Conservation (phyloP, 2,113 vertebrate genomes). For the Oxyruncus cristatus region DNA sequence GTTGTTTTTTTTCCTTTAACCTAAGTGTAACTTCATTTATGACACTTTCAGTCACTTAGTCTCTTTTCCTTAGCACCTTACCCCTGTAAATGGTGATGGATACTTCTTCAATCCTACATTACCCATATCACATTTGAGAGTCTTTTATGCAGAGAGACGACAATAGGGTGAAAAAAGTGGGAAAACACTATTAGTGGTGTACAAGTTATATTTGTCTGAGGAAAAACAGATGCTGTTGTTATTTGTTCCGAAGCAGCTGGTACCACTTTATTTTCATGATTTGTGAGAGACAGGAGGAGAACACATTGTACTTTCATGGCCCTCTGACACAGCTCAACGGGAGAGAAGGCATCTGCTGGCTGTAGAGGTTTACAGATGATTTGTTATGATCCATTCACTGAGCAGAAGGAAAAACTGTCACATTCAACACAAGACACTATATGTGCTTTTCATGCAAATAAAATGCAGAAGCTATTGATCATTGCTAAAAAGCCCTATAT, state of each 20-base stretch:
- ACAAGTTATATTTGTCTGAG: background rate
- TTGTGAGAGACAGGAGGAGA: background rate
- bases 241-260: background rate
- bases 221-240: background rate
- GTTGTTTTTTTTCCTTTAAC: background rate
- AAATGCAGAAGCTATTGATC: background rate
- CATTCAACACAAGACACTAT: background rate
- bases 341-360: background rate
- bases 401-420: background rate
- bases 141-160: background rate
- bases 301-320: background rate
- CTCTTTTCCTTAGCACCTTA: background rate
- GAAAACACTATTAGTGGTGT: background rate
- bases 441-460: background rate
- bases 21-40: background rate
- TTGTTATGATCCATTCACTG: background rate
- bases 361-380: constrained; percentile 1
- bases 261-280: background rate
- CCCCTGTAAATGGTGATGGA: background rate
- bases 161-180: background rate
- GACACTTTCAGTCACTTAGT: background rate
- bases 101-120: background rate
- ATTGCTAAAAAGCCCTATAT: fast-evolving
- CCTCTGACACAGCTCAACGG: background rate
- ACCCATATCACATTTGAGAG: background rate